phyloP scores from a whole-genome alignment of 2,113 vertebrate species.

The Esox niger region DNA sequence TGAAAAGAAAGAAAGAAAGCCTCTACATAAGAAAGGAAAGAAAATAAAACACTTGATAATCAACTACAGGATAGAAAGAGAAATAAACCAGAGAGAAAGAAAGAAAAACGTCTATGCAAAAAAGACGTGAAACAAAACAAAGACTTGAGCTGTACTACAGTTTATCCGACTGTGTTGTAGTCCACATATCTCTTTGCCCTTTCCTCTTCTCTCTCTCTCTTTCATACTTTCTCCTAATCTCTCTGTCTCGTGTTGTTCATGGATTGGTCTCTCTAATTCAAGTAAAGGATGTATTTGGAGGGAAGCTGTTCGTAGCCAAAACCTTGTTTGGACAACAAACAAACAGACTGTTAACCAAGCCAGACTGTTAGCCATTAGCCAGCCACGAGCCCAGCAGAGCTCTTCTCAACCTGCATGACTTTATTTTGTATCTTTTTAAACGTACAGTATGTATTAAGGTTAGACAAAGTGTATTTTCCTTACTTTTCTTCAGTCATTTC shows the following conservation, averaged over 20 bases:
- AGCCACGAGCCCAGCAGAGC: slow-evolving; percentile 43
- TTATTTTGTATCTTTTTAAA: slow-evolving; percentile 65
- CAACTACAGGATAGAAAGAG: slow-evolving; percentile 44
- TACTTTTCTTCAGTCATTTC: slow-evolving; percentile 65
- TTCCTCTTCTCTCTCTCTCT: not conserved
- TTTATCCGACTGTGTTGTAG: slow-evolving; percentile 80
- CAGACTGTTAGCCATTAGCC: slow-evolving; percentile 62
- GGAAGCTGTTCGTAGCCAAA: slow-evolving; percentile 39
- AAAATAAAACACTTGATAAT: slow-evolving; percentile 7
- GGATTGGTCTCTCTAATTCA: slow-evolving; percentile 12
- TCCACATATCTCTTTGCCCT: slow-evolving; percentile 78
- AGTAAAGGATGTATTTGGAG: slow-evolving; percentile 36
- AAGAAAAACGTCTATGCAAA: too few species aligned
- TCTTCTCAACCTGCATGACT: slow-evolving; percentile 68
- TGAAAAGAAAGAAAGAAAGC: slow-evolving; percentile 27
- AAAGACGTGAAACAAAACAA: slow-evolving; percentile 31
- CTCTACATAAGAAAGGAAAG: slow-evolving; percentile 8
- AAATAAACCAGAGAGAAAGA: slow-evolving; percentile 6
- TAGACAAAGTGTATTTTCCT: slow-evolving; percentile 71
- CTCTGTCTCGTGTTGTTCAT: not conserved
- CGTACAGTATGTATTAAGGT: slow-evolving; percentile 80
- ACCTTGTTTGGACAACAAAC: slow-evolving; percentile 49
- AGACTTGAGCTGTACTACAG: slow-evolving; percentile 75
- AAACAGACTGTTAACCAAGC: slow-evolving; percentile 62
- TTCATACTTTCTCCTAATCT: too few species aligned